Evolutionary conservation across 2,113 vertebrate genomes (phyloP), one percentile per base, ranked within the genome.

Genomic region (Epinephelus cyanopodus): DNA sequence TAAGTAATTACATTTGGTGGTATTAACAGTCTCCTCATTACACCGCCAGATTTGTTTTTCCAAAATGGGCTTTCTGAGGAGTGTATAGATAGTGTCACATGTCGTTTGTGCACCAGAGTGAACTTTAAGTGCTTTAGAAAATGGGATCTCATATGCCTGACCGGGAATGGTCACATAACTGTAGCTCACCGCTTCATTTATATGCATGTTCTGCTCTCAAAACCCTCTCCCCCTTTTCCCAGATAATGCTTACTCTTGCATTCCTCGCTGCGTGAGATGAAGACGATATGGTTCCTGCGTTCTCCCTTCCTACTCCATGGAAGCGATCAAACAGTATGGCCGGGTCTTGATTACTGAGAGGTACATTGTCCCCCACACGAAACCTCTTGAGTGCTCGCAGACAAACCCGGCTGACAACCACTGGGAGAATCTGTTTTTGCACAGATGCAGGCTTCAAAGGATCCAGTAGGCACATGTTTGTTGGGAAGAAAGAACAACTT

Each of bases 21-120:
- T 77, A 83, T 90, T 81, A 87, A 80, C 77, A 81, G 63, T 87
- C 54, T 54, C 85, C 83, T 91, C 83, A 92, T 91, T 90, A 90
- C 81, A 65, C 25, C 47, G 15, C 53, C 62, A 63, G 63, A 77
- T 92, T 92, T 93, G 57, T 90, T 92, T 90, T 77, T 85, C 11
- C 19, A 65, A 45, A 73, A 57, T 6, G 29, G 37, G 56, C 65
- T 87, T 84, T 85, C 62, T 48, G 69, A 37, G 25, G 67, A 58
- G 47, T 52, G 27, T 53, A 53, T 63, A 61, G 64, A 66, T 0
- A 4, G 78, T 81, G 73, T 89, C 37, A 6, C 53, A 70, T 83
- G 29, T 75, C 2, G 1, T 77, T 77, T 79, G 29, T 82, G 82
- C 73, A 81, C 60, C 42, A 42, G 52, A 47, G 37, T 64, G 56